Evolutionary conservation across 2,797 vertebrate genomes (phyloP).

Genomic region (Eurystomus glaucurus): DNA sequence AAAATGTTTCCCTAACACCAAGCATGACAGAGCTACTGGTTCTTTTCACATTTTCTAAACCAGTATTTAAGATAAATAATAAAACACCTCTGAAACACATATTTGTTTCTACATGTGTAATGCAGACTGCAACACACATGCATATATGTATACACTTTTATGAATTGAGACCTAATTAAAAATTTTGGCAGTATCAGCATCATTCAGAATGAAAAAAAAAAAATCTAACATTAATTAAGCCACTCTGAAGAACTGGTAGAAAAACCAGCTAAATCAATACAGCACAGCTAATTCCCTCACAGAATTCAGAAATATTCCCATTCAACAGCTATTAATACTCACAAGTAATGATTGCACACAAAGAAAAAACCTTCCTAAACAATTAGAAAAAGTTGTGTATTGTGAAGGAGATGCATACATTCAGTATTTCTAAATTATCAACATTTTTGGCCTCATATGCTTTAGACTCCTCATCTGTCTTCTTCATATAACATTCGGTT

Average conservation of each 20-base stretch:
- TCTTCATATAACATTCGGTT: background rate
- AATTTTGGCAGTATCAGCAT: background rate
- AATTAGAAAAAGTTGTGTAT: background rate
- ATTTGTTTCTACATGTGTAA: background rate
- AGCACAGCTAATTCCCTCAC: background rate
- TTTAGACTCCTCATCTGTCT: background rate
- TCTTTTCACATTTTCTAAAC: background rate
- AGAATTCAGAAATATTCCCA: background rate
- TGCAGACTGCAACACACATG: background rate
- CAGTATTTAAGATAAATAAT: background rate
- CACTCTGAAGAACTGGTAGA: background rate
- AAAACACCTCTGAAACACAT: background rate
- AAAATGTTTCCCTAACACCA: background rate
- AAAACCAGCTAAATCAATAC: background rate
- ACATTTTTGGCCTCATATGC: accelerated
- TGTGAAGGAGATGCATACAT: background rate
- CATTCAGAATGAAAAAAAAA: background rate
- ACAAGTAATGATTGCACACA: background rate
- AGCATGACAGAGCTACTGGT: background rate
- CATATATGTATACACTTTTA: background rate
- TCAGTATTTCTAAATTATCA: background rate
- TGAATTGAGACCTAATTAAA: background rate
- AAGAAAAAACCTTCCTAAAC: background rate
- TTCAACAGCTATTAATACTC: background rate
- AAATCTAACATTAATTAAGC: background rate